Evolutionary conservation across 37 sponge, comb jelly and placozoan genomes (phyloP).

Genomic region (Beroe ovata): DNA sequence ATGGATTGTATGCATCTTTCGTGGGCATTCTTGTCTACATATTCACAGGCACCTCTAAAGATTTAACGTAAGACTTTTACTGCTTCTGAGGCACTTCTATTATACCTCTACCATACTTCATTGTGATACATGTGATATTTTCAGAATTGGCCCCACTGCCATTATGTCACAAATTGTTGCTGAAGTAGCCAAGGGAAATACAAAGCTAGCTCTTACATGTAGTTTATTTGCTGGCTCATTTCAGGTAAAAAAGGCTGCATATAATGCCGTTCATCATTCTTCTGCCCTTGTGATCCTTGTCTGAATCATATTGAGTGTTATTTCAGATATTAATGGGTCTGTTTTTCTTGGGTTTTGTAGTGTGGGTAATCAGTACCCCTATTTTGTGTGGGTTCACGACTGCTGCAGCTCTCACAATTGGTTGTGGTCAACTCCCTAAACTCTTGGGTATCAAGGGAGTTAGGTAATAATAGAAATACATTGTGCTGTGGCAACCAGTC

Average conservation of each 20-base stretch:
- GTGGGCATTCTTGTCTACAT: slow-evolving; percentile 47
- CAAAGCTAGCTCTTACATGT: slow-evolving; percentile 25
- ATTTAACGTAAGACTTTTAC: slow-evolving; percentile 41
- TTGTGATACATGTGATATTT: background rate
- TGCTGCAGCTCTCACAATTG: slow-evolving; percentile 45
- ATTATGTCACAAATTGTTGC: slow-evolving; percentile 65
- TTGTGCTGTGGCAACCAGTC: no score
- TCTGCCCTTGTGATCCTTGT: background rate
- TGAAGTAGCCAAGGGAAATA: slow-evolving; percentile 56
- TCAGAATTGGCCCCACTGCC: slow-evolving; percentile 64
- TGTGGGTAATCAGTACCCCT: slow-evolving; percentile 63
- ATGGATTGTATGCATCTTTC: slow-evolving; percentile 49
- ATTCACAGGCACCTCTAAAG: slow-evolving; percentile 57
- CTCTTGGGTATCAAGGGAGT: slow-evolving; percentile 48
- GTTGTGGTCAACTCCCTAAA: slow-evolving; percentile 16
- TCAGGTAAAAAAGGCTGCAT: no score
- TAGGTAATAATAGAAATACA: no score
- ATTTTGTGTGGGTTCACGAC: slow-evolving; percentile 62
- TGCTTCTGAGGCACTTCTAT: no score
- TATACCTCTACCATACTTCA: no score
- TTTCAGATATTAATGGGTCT: slow-evolving; percentile 45
- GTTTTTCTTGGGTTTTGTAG: slow-evolving; percentile 47
- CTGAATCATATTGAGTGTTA: no score
- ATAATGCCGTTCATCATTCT: no score
- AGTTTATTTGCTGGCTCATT: slow-evolving; percentile 31